Percentiles rank a stretch among this genome's conserved stretches.
These are phyloP conservation scores for Bombus soroeensis DNA, from an alignment of 1,140 invertebrate species.

Conservation along the genomic window DNA sequence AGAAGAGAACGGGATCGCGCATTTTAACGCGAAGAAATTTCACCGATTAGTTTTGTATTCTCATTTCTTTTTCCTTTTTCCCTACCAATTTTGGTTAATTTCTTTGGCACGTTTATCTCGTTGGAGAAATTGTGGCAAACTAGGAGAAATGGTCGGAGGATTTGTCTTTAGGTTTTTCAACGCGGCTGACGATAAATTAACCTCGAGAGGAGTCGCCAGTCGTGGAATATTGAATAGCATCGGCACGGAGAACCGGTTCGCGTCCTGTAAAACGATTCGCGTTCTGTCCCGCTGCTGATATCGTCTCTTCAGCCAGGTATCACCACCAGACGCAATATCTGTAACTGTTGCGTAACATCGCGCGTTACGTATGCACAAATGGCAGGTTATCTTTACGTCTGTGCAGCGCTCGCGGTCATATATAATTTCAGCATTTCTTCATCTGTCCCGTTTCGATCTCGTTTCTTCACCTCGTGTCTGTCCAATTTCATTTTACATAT, in stretches of 20 bases:
- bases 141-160: not conserved
- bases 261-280: conserved; percentile 32
- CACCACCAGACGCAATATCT: conserved; percentile 62
- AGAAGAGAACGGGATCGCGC: not conserved
- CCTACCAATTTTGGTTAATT: not conserved
- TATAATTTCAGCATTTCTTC: conserved; percentile 7
- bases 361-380: conserved; percentile 55
- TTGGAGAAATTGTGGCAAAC: not conserved
- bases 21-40: not conserved
- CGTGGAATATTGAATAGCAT: conserved; percentile 38
- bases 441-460: not conserved
- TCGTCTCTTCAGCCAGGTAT: conserved; percentile 41
- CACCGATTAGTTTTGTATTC: not conserved
- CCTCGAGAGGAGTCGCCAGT: not conserved
- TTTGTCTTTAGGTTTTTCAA: not conserved
- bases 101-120: not conserved
- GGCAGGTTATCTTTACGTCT: conserved; percentile 62
- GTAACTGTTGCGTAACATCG: conserved; percentile 62
- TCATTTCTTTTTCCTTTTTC: not conserved
- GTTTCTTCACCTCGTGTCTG: not conserved
- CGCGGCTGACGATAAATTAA: conserved; percentile 17
- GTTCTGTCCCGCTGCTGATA: conserved; percentile 27
- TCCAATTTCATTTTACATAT: not conserved
- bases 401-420: conserved; percentile 19
- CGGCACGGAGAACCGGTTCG: conserved; percentile 33